Base-by-base conservation (phyloP, 2,888 invertebrate genomes). In the Trichacis sp. region DNA sequence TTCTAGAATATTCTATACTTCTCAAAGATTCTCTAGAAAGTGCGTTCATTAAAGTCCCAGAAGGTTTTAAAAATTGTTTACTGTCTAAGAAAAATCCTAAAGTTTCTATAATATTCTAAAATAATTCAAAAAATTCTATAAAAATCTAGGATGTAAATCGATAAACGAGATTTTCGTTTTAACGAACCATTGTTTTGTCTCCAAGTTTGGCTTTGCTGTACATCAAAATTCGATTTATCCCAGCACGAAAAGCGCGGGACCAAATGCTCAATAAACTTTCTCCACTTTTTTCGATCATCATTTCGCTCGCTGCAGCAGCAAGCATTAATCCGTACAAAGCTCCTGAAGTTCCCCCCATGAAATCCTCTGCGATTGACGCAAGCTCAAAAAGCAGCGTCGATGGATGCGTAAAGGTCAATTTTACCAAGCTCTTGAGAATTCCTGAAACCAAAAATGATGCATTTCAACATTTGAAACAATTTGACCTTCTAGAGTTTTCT, bases 341-440 rank as follows among this genome's bases (percentile, higher is more conserved):
- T 0, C 94, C 94, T 0, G 92, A 90, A 0, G 92, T 90, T 0
- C 95, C 94, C 0, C 93, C 93, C 89, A 94, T 92, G 46, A 86
- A 85, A 14, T 87, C 87, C 77, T 93, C 93, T 0, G 91, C 89
- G 4, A 91, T 85, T 68, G 87, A 87, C 0, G 90, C 88, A 20
- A 89, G 73, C 48, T 87, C 84, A 77, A 85, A 84, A 17, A 89
- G 71, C 6, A 88, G 81, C 11, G 80, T 81, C 0, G 86, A 85
- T 0, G 87, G 86, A 69, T 85, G 72, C n/a, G 76, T 73, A 1
- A 75, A 38, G 3, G 71, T 54, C 1, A 83, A 59, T 2, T n/a
- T 60, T 6, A 73, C 63, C 14, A 80, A 19, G 11, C 68, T 68
- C 18, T 58, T 53, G n/a, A 78, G 30, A 52, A 80, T 77, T 30